phyloP scores from a whole-genome alignment of 2,113 vertebrate species.

The Plecturocebus donacophilus region DNA sequence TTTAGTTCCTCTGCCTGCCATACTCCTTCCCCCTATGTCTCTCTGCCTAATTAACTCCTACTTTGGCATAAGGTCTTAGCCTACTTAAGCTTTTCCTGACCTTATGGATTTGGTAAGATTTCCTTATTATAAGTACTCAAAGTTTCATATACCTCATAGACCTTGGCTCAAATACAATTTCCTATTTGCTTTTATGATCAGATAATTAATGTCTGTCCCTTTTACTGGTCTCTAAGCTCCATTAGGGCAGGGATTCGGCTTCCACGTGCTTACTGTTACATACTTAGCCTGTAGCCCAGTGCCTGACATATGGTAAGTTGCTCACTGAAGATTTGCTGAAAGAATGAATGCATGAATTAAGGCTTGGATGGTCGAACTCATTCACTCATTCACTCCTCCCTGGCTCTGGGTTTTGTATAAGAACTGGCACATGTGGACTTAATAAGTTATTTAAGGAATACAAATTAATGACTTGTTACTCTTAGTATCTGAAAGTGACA shows the following conservation, averaged over 20 bases:
- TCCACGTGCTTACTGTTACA: not conserved
- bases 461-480: not conserved
- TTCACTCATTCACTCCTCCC: not conserved
- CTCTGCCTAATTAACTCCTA: not conserved
- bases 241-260: not conserved
- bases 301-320: not conserved
- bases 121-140: not conserved
- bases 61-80: not conserved
- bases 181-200: not conserved
- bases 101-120: not conserved
- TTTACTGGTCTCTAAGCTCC: not conserved
- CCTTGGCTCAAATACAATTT: not conserved
- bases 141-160: not conserved
- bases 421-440: not conserved
- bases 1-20: not conserved
- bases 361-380: not conserved
- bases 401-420: not conserved
- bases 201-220: not conserved
- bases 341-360: not conserved
- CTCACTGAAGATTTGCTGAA: not conserved
- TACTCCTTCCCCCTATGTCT: not conserved
- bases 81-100: not conserved
- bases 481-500: not conserved
- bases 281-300: not conserved
- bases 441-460: slow-evolving; percentile 21